Percentiles rank a stretch among this genome's conserved stretches.
These are phyloP conservation scores for Ptilonorhynchus violaceus DNA, from an alignment of 2,113 vertebrate species.

Conservation along the genomic window DNA sequence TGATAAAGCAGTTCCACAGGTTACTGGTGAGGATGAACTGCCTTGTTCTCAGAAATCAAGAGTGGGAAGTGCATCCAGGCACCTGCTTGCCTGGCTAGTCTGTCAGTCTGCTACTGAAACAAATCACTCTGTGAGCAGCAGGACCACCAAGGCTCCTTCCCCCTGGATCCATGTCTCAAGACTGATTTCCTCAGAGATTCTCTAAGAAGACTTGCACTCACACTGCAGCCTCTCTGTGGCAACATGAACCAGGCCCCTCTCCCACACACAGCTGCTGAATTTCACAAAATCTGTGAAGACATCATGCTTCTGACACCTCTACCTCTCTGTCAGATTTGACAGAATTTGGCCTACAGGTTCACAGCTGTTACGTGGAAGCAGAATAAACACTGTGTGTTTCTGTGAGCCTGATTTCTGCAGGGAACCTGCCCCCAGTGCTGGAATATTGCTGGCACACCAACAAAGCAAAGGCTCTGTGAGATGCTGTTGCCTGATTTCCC, in stretches of 20 bases:
- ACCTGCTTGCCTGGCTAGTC: not conserved
- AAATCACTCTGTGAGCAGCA: not conserved
- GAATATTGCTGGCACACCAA: not conserved
- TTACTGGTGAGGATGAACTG: not conserved
- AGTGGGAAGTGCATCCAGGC: not conserved
- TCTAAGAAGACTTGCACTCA: not conserved
- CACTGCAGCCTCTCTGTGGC: constrained; percentile 1
- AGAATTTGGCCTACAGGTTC: constrained; percentile 58
- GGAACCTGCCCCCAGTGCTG: not conserved
- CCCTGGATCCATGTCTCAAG: not conserved
- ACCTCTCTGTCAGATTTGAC: constrained; percentile 27
- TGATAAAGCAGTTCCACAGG: not conserved
- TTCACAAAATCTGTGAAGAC: constrained; percentile 31
- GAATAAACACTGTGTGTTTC: constrained; percentile 23
- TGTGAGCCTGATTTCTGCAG: constrained; percentile 18
- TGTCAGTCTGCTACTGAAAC: not conserved
- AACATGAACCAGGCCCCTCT: not conserved
- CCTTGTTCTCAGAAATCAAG: not conserved
- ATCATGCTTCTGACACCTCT: constrained; percentile 25
- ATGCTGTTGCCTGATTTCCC: not conserved
- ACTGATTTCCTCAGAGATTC: not conserved
- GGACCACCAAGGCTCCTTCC: not conserved
- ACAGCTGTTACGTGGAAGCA: constrained; percentile 37
- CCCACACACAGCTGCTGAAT: constrained; percentile 41
- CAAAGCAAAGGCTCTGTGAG: not conserved